Base-by-base conservation (phyloP, 1,140 invertebrate genomes). In the Chionoecetes opilio region DNA sequence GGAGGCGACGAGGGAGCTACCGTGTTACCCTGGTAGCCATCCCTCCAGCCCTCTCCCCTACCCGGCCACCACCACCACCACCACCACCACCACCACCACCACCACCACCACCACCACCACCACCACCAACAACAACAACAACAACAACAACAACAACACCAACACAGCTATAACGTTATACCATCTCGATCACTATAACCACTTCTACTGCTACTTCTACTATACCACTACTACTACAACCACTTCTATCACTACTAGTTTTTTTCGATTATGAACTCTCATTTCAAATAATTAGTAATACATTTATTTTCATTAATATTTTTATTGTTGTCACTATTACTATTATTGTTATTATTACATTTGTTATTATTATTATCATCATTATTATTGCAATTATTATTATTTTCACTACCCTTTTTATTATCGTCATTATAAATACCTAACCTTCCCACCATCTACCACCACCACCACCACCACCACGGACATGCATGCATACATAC, bases 401-500 rank as follows among this genome's bases (percentile, higher is more conserved):
- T 75, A 75, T 21, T 75, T 0, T 0, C n/a, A 75, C n/a, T 26
- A 75, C 63, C 21, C 53, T 26, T 26, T n/a, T 21, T 5, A 75
- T 21, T n/a, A 75, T 8, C 63, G 8, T 26, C 21, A 75, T 26
- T 75, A 53, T 53, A 3, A 53, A 53, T 53, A 53, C 21, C 46
- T 53, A 53, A 53, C 0, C n/a, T n/a, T 11, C 21, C 63, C 21
- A 53, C 21, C 46, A 53, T n/a, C 63, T 75, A 26, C 21, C 63
- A 75, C n/a, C 63, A 75, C 63, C 63, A 75, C 63, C 26, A 75
- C 63, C 63, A 75, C 63, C 63, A n/a, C 63, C 88, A 90, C 88
- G 35, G 26, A 88, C 2, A 35, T 6, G 11, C 85, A 86, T 14
- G 3, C 32, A 26, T 53, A 90, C 38, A 53, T 53, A n/a, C 88